These are phyloP conservation scores for Tenthredo scrophulariae DNA, from an alignment of 2,888 invertebrate species.

Conservation along the genomic window DNA sequence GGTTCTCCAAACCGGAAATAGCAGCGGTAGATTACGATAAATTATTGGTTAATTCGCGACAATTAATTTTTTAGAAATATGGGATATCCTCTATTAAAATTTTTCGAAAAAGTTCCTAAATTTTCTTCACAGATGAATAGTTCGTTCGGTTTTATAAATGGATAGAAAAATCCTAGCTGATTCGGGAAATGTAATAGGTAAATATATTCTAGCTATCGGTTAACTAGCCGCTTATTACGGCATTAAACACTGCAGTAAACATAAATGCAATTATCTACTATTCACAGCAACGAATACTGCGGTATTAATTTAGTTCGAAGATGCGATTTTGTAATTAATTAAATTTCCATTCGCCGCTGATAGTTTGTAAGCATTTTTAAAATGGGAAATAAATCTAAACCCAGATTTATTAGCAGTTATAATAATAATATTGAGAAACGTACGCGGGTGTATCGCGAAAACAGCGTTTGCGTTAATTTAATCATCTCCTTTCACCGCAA, in stretches of 20 bases:
- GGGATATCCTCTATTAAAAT: neutral
- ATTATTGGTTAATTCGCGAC: neutral
- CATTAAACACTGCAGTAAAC: conserved; percentile 4
- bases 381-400: neutral
- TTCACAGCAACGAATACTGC: neutral
- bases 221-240: neutral
- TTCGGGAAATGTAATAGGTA: neutral
- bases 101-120: neutral
- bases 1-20: neutral
- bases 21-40: neutral
- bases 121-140: neutral
- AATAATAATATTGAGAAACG: neutral
- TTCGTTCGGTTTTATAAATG: neutral
- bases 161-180: neutral
- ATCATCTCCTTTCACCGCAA: neutral
- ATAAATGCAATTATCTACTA: conserved; percentile 14
- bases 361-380: neutral
- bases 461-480: neutral
- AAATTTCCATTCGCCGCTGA: neutral
- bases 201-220: neutral
- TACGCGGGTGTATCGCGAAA: neutral
- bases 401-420: neutral
- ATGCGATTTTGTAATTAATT: conserved; percentile 9
- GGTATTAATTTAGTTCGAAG: neutral
- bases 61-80: neutral